phyloP scores from a whole-genome alignment of 2,888 invertebrate species.

The Cheilosia grossa region DNA sequence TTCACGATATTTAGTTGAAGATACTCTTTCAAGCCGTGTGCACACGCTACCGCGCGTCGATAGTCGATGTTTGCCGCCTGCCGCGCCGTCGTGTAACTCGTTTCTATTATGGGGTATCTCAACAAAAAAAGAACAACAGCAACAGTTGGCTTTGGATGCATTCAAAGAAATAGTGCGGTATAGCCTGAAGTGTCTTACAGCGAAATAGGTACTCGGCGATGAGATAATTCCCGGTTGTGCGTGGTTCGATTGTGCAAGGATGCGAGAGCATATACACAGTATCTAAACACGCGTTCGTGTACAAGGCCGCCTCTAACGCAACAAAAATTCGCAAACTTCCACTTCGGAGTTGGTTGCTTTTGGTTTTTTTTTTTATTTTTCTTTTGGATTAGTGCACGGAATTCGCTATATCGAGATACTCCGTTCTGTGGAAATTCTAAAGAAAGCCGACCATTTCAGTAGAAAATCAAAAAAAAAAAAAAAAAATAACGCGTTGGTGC shows the following conservation, averaged over 20 bases:
- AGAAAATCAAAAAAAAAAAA: constrained; percentile 20
- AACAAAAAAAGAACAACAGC: constrained; percentile 3
- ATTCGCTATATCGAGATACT: background rate
- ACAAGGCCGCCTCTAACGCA: constrained; percentile 59
- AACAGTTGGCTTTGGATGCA: constrained; percentile 30
- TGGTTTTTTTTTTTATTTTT: constrained; percentile 1
- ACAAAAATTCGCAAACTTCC: constrained; percentile 5
- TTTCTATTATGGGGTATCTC: constrained; percentile 45
- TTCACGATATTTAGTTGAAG: constrained; percentile 66
- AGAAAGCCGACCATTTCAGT: constrained; percentile 17
- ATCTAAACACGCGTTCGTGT: constrained; percentile 50
- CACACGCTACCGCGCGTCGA: constrained; percentile 54
- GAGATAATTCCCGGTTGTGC: constrained; percentile 56
- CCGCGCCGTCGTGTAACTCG: constrained; percentile 50
- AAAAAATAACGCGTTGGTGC: constrained; percentile 58
- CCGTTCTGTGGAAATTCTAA: constrained; percentile 17
- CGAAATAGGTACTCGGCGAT: constrained; percentile 33
- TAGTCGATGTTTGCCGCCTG: constrained; percentile 14
- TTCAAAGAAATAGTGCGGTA: constrained; percentile 4
- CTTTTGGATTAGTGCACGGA: constrained; percentile 22
- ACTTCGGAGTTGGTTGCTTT: constrained; percentile 22
- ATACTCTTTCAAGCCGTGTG: constrained; percentile 64
- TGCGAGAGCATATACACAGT: constrained; percentile 30
- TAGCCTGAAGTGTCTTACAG: constrained; percentile 31
- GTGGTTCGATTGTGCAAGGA: constrained; percentile 21